Conservation (phyloP, 2,797 vertebrate species). For the Intellagama lesueurii region DNA sequence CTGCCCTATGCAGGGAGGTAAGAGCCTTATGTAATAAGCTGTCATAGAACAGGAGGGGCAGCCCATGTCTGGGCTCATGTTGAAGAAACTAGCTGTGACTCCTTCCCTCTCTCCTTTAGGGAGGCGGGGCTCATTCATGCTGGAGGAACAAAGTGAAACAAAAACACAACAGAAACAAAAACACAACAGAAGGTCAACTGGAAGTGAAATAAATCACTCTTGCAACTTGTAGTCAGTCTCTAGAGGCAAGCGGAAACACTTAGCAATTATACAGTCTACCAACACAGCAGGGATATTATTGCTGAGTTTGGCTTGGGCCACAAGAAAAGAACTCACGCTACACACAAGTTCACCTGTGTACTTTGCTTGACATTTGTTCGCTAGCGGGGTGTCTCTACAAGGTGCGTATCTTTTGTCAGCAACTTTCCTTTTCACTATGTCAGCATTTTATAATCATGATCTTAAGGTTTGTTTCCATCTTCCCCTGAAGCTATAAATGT, state of each 20-base stretch:
- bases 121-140: neutral
- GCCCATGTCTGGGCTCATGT: conserved; percentile 7
- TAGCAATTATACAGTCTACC: neutral
- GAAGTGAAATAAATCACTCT: neutral
- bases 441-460: accelerated
- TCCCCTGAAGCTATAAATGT: neutral
- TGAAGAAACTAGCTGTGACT: conserved; percentile 32
- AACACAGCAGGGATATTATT: neutral
- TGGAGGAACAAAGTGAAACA: conserved; percentile 5
- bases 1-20: neutral
- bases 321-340: neutral
- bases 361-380: conserved; percentile 22
- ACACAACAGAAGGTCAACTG: neutral
- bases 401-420: neutral
- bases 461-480: neutral
- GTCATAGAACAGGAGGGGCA: neutral
- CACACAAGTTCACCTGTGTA: conserved; percentile 4
- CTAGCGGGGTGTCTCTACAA: conserved; percentile 8
- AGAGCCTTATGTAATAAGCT: conserved; percentile 33
- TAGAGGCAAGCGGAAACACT: conserved; percentile 19
- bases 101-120: neutral
- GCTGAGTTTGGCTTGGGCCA: neutral
- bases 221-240: conserved; percentile 1
- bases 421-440: neutral
- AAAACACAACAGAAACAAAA: neutral